Base-by-base conservation (phyloP, 1,140 invertebrate species). In the Vanessa atalanta region DNA sequence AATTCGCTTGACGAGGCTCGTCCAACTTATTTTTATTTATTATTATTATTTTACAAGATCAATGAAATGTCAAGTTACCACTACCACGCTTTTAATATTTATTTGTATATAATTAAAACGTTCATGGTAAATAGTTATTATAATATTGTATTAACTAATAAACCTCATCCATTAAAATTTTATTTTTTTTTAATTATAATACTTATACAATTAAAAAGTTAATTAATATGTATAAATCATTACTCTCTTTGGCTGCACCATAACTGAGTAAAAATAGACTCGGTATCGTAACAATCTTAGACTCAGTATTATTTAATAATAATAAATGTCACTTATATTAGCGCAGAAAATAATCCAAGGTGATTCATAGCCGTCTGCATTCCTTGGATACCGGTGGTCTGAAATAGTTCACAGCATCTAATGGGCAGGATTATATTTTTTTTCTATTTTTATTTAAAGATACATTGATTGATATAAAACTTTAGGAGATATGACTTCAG, bases 281-380 rank as follows among this genome's bases (percentile, higher is more conserved):
- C 31, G 7, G 13, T 31, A 37, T 26, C 55, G 31, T 61, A 9
- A 31, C 57, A 61, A 37, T 60, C 1, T 15, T n/a, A 51, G 14
- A 43, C 55, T 12, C 15, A 26, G 31, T 68, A 68, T 68, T 68
- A 68, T 68, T 68, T 47, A 68, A 68, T 68, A 68, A 57, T 16
- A 57, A 31, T 68, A 68, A 68, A 68, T 68, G 66, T 68, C 66
- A 57, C 16, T 23, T 9, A 9, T 68, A 68, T 57, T 57, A 50
- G 43, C 14, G 53, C 16, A 57, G 20, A 57, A 23, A 57, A 57
- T 60, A 68, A 60, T 68, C 47, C n/a, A 68, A 61, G 15, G 26
- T 68, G 66, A 68, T 57, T 65, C 61, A 65, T 47, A 65, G 37
- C 43, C 63, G 73, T 70, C 68, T 75, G 73, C 73, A 65, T 70